These are phyloP conservation scores for Cricetomys ansorgei DNA, from an alignment of 2,113 vertebrate species.

Conservation along the genomic window DNA sequence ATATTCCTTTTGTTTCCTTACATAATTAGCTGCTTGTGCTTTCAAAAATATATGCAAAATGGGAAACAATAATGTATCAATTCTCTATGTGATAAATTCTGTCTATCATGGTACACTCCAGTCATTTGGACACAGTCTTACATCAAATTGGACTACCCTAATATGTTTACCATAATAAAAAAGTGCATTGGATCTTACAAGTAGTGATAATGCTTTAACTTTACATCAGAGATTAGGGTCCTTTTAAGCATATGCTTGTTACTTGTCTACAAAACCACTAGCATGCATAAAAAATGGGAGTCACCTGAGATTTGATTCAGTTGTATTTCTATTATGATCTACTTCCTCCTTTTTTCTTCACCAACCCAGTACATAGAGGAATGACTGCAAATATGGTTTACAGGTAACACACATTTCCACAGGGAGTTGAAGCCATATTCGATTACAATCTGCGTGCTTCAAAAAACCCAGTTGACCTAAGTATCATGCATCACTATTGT, in stretches of 20 bases:
- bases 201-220: neutral
- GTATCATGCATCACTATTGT: neutral
- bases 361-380: neutral
- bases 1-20: neutral
- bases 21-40: neutral
- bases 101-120: neutral
- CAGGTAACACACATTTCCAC: neutral
- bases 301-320: neutral
- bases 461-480: neutral
- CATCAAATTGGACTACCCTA: neutral
- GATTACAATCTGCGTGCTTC: neutral
- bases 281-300: neutral
- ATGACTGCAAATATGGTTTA: neutral
- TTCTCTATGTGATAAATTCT: neutral
- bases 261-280: neutral
- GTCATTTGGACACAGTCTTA: neutral
- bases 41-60: neutral
- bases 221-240: too few relatives aligned
- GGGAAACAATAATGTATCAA: neutral
- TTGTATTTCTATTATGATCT: neutral
- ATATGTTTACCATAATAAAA: neutral
- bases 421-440: neutral
- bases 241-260: neutral
- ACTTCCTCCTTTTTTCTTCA: neutral
- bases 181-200: neutral